Base-by-base conservation (phyloP, 2,888 invertebrate species). In the Margaritifera margaritifera region DNA sequence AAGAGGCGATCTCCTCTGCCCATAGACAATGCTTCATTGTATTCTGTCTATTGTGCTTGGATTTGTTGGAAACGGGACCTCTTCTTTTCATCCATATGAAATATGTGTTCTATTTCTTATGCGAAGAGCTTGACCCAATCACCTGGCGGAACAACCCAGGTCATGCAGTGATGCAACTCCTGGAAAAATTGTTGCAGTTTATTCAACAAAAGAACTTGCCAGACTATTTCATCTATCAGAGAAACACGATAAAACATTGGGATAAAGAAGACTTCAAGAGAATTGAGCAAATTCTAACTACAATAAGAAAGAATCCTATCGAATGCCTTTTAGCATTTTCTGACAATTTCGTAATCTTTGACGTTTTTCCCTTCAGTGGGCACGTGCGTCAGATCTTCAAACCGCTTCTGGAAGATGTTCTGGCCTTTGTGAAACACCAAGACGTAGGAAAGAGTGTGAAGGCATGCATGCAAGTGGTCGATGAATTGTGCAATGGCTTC, bases 1-100 rank as follows among this genome's bases (percentile, higher is more conserved):
- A 67, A n/a, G 79, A 81, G 56, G 79, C 80, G 15, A 64, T 82
- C 15, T 75, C 79, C 1, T 80, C 80, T 18, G 72, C 74, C 6
- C 84, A 84, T 52, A 66, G 81, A 31, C 80, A 80, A 61, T 77
- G 78, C 54, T 84, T 79, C 58, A 72, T 81, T 11, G 53, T 80
- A 25, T 68, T 83, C 22, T 78, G 80, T 62, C 62, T 78, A 31
- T 64, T 83, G 4, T 73, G 71, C 58, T 66, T 77, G 61, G 72
- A 77, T 20, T 68, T 68, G 5, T 62, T 83, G 62, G 69, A 77
- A 25, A 74, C 72, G 57, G 74, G 70, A 22, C 25, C 72, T 15
- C 55, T 84, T 19, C 64, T 75, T 20, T 63, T 75, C 0, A 71
- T 71, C 15, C 80, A 82, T 58, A 63, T 83, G 52, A 80, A 82